These are phyloP conservation scores for Lepidotrigona ventralis DNA, from an alignment of 1,140 invertebrate species.

Conservation along the genomic window DNA sequence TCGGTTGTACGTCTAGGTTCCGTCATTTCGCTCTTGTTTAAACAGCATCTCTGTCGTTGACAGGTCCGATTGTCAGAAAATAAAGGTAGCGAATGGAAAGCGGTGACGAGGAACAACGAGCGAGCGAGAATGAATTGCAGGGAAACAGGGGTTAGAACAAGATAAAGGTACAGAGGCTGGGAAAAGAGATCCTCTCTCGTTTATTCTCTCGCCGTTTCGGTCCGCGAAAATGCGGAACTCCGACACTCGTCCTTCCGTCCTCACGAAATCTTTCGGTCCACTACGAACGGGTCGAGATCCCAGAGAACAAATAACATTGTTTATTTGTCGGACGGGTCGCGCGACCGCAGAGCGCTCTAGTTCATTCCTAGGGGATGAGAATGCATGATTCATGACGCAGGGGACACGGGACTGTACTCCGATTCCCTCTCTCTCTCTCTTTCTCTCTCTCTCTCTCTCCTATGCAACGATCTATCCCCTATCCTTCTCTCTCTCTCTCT, in stretches of 20 bases:
- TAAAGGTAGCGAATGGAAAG: constrained; percentile 21
- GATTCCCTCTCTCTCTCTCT: constrained; percentile 59
- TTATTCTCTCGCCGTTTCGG: constrained; percentile 34
- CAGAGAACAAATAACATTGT: constrained; percentile 75
- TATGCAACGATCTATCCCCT: constrained; percentile 12
- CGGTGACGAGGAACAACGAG: constrained; percentile 12
- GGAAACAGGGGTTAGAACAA: neutral
- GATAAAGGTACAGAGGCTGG: constrained; percentile 14
- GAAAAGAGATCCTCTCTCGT: neutral
- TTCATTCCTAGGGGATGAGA: constrained; percentile 60
- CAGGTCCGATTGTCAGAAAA: constrained; percentile 61
- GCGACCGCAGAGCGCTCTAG: constrained; percentile 60
- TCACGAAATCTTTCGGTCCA: constrained; percentile 57
- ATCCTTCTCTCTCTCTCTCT: constrained; percentile 23
- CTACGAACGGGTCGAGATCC: constrained; percentile 54
- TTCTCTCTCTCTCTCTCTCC: constrained; percentile 54
- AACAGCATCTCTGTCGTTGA: constrained; percentile 70
- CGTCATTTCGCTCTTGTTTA: constrained; percentile 61
- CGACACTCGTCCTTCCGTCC: constrained; percentile 52
- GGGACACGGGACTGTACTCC: constrained; percentile 63
- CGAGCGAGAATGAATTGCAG: constrained; percentile 1
- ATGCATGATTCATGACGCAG: constrained; percentile 77
- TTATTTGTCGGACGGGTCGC: constrained; percentile 73
- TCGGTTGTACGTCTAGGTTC: constrained; percentile 53
- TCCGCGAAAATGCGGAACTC: constrained; percentile 54